Evolutionary conservation across 2,888 invertebrate species (phyloP), one percentile per base, ranked within the genome.

Genomic region (Zhuqinia jingwanae): DNA sequence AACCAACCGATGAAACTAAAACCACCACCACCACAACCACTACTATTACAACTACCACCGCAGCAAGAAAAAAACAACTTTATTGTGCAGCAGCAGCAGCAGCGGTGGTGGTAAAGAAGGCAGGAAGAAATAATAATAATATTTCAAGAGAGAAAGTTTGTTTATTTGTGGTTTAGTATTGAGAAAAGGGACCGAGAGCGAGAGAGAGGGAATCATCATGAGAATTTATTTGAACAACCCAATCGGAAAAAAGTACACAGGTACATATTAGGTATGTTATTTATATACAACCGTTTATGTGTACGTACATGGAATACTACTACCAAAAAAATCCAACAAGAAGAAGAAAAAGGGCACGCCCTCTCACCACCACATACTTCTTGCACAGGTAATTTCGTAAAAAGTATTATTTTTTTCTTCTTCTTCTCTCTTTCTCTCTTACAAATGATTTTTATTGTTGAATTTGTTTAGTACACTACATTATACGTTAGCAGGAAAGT

Each of bases 331-430:
- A n/a, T n/a, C n/a, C n/a, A n/a, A n/a, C n/a, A n/a, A n/a, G n/a
- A n/a, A n/a, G n/a, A 20, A 2, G 50, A 53, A 53, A 30, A 50
- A 50, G 36, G 50, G 20, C 75, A 75, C 75, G 42, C 58, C 60
- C 42, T 45, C 77, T 17, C 60, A 47, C n/a, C n/a, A n/a, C n/a
- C n/a, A n/a, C n/a, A n/a, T n/a, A 73, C 76, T 42, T 20, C 76
- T 56, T n/a, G n/a, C 56, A 30, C 77, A 77, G 77, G 77, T 77
- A 77, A 77, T 45, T 60, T 68, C 45, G 22, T 68, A 68, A 68
- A 45, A 68, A 45, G 42, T 68, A 22, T 68, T 68, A n/a, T n/a
- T n/a, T n/a, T n/a, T n/a, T n/a, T n/a, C n/a, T n/a, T n/a, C n/a
- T n/a, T n/a, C n/a, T n/a, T n/a, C n/a, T n/a, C n/a, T n/a, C 45